A percentile compares a stretch with the other conserved stretches of the same genome.
Conservation (phyloP, 2,797 vertebrate species). For the Loriculus beryllinus region DNA sequence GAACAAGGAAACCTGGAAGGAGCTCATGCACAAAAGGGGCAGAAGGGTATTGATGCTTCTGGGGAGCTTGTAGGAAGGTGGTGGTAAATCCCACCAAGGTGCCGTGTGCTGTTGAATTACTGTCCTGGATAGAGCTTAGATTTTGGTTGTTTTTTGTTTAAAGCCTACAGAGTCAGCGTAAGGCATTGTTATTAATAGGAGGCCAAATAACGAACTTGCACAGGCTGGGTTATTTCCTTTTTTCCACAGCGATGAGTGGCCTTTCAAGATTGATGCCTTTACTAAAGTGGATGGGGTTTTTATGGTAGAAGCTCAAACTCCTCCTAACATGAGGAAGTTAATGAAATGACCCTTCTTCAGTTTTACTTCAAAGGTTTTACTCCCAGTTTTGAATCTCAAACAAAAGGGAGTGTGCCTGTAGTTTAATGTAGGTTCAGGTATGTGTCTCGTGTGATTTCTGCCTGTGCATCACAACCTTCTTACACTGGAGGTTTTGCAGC, state of each 20-base stretch:
- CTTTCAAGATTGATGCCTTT: neutral
- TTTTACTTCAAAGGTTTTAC: neutral
- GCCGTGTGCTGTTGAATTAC: neutral
- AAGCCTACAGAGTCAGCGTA: neutral
- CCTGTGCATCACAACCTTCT: neutral
- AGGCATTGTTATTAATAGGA: accelerated
- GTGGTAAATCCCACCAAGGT: neutral
- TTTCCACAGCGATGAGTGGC: accelerated
- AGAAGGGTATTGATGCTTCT: accelerated
- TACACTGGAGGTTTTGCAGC: neutral
- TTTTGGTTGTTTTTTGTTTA: neutral
- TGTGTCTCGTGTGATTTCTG: neutral
- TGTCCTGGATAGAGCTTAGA: neutral
- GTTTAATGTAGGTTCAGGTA: accelerated
- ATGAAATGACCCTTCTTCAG: neutral
- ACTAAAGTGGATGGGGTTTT: neutral
- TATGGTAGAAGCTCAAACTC: neutral
- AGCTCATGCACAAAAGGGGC: accelerated
- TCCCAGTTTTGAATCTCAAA: neutral
- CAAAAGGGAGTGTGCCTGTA: neutral
- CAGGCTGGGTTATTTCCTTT: neutral
- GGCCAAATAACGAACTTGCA: neutral
- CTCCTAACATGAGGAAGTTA: neutral
- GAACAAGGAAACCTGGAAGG: neutral
- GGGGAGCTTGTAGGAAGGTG: neutral